Percentiles rank a stretch among this genome's conserved stretches.
Conservation (phyloP, 2,113 vertebrate genomes). For the Dascyllus trimaculatus region DNA sequence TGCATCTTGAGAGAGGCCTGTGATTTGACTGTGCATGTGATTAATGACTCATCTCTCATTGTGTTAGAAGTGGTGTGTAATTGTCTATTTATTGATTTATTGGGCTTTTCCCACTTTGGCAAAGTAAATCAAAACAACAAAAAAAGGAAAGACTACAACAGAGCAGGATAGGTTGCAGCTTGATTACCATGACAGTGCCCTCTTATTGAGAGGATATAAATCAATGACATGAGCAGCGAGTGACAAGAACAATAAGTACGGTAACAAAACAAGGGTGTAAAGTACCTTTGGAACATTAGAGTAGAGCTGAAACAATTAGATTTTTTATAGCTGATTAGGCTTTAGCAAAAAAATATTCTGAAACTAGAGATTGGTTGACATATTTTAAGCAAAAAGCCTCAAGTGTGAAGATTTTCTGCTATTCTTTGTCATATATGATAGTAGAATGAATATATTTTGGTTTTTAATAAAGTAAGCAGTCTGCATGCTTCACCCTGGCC, state of each 20-base stretch:
- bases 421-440: no score
- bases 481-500: no score
- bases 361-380: no score
- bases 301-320: not conserved
- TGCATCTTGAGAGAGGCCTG: constrained; percentile 23
- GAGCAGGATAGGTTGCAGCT: not conserved
- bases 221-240: not conserved
- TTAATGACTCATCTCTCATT: constrained; percentile 1
- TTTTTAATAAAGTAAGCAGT: no score
- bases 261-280: not conserved
- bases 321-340: no score
- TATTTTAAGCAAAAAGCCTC: no score
- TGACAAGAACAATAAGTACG: not conserved
- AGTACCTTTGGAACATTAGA: not conserved
- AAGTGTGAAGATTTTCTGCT: no score
- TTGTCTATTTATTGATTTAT: constrained; percentile 33
- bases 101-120: constrained; percentile 3
- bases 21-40: not conserved
- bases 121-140: constrained; percentile 15
- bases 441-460: no score
- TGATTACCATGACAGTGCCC: not conserved
- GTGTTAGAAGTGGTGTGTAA: constrained; percentile 3
- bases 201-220: not conserved
- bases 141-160: not conserved
- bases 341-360: no score